Percentiles rank a stretch among this genome's conserved stretches.
These are phyloP conservation scores for Argopecten irradians DNA, from an alignment of 1,140 invertebrate species.

Conservation along the genomic window DNA sequence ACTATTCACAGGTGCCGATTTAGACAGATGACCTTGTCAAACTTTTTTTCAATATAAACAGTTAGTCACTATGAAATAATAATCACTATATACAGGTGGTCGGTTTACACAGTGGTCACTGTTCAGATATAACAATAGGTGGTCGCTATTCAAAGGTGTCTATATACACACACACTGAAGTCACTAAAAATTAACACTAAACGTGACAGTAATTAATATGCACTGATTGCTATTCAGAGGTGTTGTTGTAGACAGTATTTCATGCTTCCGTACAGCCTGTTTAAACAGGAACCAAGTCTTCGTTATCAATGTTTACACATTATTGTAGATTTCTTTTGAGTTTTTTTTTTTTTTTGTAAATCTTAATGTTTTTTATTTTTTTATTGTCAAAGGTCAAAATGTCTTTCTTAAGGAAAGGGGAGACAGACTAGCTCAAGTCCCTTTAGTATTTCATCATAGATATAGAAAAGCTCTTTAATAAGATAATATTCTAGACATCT, in stretches of 20 bases:
- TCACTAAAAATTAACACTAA: too few relatives aligned
- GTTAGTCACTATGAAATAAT: neutral
- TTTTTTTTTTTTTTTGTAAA: neutral
- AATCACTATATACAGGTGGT: neutral
- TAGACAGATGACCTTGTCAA: neutral
- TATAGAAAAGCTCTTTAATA: too few relatives aligned
- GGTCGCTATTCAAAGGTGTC: slow-evolving; percentile 14
- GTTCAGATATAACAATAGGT: neutral
- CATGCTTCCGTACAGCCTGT: neutral
- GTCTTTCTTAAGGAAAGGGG: neutral
- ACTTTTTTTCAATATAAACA: neutral
- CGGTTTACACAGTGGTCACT: neutral
- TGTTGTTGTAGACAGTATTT: neutral
- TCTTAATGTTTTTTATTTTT: neutral
- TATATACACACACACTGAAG: too few relatives aligned
- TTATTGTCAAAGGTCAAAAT: neutral
- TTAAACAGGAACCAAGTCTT: neutral
- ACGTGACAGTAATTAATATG: too few relatives aligned
- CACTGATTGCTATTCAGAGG: neutral
- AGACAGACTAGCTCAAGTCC: neutral
- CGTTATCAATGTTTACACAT: neutral
- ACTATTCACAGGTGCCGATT: neutral
- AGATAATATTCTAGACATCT: too few relatives aligned
- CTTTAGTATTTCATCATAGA: neutral
- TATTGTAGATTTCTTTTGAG: neutral